phyloP scores from a whole-genome alignment of 2,797 vertebrate genomes.

The Phrynocephalus forsythii region DNA sequence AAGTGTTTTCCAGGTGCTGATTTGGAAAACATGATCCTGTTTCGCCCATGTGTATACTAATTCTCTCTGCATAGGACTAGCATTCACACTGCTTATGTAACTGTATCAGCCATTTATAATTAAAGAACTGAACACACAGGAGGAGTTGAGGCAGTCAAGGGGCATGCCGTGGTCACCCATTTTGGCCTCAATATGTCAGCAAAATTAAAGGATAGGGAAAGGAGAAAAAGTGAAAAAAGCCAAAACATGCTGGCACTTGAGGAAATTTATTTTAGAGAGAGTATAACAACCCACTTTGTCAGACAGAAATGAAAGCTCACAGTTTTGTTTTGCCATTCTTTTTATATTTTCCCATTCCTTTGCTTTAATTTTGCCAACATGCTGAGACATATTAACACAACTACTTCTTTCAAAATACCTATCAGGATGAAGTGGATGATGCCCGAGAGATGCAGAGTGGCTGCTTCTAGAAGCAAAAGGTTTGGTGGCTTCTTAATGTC shows the following conservation, averaged over 20 bases:
- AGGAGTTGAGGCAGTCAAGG: not conserved
- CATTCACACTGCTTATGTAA: not conserved
- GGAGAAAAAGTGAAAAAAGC: too few relatives aligned
- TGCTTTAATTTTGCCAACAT: too few relatives aligned
- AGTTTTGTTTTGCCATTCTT: too few relatives aligned
- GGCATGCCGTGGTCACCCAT: not conserved
- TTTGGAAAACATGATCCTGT: not conserved
- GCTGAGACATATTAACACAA: too few relatives aligned
- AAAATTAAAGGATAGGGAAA: too few relatives aligned
- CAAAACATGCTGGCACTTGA: too few relatives aligned
- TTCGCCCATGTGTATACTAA: not conserved
- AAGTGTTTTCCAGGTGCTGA: not conserved
- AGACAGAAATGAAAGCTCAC: too few relatives aligned
- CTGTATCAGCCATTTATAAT: not conserved
- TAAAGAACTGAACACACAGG: not conserved
- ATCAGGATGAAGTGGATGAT: not conserved
- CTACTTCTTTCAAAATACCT: too few relatives aligned
- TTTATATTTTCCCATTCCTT: too few relatives aligned
- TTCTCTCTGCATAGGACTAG: not conserved
- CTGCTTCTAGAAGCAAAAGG: not conserved
- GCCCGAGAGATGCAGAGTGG: not conserved
- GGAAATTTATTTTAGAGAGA: too few relatives aligned
- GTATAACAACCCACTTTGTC: too few relatives aligned
- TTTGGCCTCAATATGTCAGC: too few relatives aligned
- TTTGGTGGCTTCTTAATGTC: not conserved